Evolutionary conservation across 2,113 vertebrate species (phyloP).

Genomic region (Melanerpes formicivorus): DNA sequence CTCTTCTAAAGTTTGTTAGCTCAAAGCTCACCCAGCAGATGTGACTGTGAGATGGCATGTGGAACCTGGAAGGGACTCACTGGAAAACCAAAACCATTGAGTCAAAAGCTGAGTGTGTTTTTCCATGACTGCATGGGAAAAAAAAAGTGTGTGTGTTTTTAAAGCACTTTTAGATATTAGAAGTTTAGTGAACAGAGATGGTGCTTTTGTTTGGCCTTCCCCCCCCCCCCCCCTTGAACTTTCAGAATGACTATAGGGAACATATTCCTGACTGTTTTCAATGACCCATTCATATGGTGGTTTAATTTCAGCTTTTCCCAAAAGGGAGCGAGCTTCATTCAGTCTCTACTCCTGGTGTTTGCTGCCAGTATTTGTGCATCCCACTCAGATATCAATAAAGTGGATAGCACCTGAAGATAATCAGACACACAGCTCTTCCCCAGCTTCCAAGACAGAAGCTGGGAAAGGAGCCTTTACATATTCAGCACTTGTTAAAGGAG

Average conservation of each 20-base stretch:
- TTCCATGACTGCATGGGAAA: conserved; percentile 15
- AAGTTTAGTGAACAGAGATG: neutral
- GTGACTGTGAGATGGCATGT: neutral
- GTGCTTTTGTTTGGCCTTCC: neutral
- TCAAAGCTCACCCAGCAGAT: conserved; percentile 33
- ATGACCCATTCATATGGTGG: neutral
- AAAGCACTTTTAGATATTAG: conserved; percentile 22
- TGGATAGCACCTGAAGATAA: conserved; percentile 42
- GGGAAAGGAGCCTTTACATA: conserved; percentile 55
- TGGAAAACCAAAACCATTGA: conserved; percentile 45
- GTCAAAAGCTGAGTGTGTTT: conserved; percentile 51
- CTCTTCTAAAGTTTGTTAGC: conserved; percentile 49
- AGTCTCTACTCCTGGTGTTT: neutral
- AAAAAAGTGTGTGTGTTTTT: neutral
- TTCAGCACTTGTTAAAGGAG: conserved; percentile 61
- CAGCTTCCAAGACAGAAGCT: conserved; percentile 27
- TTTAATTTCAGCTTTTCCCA: conserved; percentile 27
- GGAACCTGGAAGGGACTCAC: conserved; percentile 15
- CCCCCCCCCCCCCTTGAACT: conserved; percentile 36
- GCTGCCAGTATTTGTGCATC: conserved; percentile 21
- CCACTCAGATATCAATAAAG: conserved; percentile 12
- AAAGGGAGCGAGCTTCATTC: neutral
- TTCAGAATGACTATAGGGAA: conserved; percentile 23
- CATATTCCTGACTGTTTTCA: conserved; percentile 35
- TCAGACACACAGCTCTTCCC: neutral